Percentiles rank a stretch among this genome's conserved stretches.
These are phyloP conservation scores for Lamellibrachia luymesi DNA, from an alignment of 1,140 invertebrate genomes.

Conservation along the genomic window DNA sequence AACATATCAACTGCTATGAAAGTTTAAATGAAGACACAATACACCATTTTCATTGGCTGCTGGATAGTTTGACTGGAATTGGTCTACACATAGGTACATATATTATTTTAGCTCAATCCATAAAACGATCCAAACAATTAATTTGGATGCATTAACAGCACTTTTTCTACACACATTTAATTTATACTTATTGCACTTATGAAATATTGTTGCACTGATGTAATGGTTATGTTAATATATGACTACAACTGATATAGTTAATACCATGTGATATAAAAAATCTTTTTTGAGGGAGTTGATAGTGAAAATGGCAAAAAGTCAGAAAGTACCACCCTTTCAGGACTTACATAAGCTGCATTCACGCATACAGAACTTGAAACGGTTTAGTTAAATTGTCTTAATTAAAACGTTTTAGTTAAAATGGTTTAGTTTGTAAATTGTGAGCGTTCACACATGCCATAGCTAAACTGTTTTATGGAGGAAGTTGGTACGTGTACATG, in stretches of 20 bases:
- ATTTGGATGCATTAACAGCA: neutral
- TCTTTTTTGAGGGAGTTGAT: neutral
- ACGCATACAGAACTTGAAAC: no score
- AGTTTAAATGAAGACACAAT: neutral
- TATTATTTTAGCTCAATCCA: neutral
- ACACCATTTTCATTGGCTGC: neutral
- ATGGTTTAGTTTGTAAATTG: no score
- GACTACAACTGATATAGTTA: neutral
- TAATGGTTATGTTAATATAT: neutral
- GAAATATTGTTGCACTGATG: neutral
- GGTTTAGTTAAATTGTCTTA: no score
- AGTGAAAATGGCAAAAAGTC: neutral
- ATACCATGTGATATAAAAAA: neutral
- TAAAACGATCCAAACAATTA: neutral
- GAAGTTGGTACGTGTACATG: no score
- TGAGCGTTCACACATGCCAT: no score
- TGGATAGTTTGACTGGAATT: neutral
- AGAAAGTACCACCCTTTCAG: neutral
- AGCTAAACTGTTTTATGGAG: no score
- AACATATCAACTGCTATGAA: neutral
- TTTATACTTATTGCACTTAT: neutral
- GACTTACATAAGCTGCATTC: no score
- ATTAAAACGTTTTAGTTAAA: no score
- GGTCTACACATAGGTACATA: neutral
- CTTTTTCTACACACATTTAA: neutral